A percentile compares a stretch with the other conserved stretches of the same genome.
phyloP scores from a whole-genome alignment of 2,113 vertebrate species.

The Silurus glanis region DNA sequence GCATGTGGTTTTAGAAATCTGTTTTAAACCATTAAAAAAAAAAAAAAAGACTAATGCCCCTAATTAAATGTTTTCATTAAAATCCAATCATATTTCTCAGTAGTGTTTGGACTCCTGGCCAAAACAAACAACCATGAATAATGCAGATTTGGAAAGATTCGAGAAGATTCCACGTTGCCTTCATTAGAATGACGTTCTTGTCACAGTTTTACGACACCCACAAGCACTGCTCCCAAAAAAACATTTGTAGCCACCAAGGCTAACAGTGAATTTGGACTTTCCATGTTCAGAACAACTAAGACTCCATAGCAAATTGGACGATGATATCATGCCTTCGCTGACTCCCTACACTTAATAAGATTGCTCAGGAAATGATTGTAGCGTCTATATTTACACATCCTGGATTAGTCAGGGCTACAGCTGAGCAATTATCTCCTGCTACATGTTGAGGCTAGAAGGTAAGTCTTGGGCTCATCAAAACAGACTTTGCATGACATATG shows the following conservation, averaged over 20 bases:
- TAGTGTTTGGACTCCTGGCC: not conserved
- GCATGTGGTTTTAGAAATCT: not conserved
- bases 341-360: conserved; percentile 1
- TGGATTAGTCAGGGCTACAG: not conserved
- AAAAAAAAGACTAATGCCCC: not conserved
- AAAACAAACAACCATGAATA: not conserved
- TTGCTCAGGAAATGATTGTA: not conserved
- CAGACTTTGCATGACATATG: not conserved
- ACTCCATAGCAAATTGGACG: conserved; percentile 5
- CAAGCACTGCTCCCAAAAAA: not conserved
- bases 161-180: not conserved
- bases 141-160: not conserved
- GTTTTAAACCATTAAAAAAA: not conserved
- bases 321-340: not conserved
- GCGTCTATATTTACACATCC: conserved; percentile 3
- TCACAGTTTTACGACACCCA: conserved; percentile 3
- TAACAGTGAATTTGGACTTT: not conserved
- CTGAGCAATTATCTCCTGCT: conserved; percentile 11
- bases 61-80: not conserved
- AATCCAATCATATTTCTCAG: not conserved
- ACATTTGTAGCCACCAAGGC: not conserved
- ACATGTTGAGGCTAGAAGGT: not conserved
- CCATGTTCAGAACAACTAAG: not conserved
- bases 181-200: not conserved
- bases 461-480: conserved; percentile 1